Conservation (phyloP, 2,797 vertebrate species). For the Hafferia zeledoni region DNA sequence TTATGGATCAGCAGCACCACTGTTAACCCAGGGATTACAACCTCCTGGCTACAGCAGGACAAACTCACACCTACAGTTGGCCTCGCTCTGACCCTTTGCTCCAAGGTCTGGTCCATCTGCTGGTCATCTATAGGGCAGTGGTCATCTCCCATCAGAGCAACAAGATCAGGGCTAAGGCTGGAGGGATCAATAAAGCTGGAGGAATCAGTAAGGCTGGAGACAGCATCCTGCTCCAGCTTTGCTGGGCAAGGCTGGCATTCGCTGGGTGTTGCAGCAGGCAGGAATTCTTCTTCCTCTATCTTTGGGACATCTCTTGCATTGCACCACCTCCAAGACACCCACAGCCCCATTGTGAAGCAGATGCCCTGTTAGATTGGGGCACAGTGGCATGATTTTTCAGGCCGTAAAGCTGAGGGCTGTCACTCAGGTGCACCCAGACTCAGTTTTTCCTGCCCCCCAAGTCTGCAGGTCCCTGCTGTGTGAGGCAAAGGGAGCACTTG, state of each 20-base stretch:
- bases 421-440: accelerated
- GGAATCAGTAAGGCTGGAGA: not conserved
- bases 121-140: not conserved
- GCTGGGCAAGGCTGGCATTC: not conserved
- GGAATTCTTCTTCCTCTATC: not conserved
- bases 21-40: not conserved
- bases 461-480: not conserved
- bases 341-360: not conserved
- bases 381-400: not conserved
- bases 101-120: not conserved
- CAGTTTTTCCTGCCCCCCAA: not conserved
- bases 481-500: accelerated
- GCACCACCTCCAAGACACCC: not conserved
- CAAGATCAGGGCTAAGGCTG: not conserved
- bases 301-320: not conserved
- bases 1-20: not conserved
- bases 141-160: not conserved
- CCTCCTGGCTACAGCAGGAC: not conserved
- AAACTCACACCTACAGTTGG: accelerated
- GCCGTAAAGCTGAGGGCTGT: accelerated
- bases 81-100: not conserved
- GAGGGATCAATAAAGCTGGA: not conserved
- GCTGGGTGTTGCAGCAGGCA: not conserved
- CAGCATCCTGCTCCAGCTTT: not conserved
- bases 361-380: accelerated